Evolutionary conservation across 2,888 invertebrate species (phyloP), one percentile per base, ranked within the genome.

Genomic region (Portevinia maculata): DNA sequence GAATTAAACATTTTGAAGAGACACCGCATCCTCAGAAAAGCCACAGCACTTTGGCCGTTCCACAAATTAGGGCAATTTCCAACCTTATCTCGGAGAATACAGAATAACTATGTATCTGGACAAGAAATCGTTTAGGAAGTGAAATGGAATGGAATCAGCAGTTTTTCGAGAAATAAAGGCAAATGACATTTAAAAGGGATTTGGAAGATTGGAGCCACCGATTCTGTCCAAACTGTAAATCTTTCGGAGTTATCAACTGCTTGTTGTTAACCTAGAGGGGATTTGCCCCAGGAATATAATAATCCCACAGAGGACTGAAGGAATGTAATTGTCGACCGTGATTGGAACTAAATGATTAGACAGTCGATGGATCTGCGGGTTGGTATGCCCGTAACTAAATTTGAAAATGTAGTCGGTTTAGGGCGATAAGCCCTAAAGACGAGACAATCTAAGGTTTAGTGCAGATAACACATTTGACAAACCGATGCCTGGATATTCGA

Each of bases 171-270:
- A 52, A 67, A 62, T 55, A 69, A 79, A 75, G 46, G 28, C 57
- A 44, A 79, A 74, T 55, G 74, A 50, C 69, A 75, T 74, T 79
- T 79, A 75, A 74, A 62, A 64, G 67, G 79, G 79, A 79, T 79
- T 79, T 79, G 52, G 32, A 19, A 70, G 76, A 81, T 76, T 65
- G 64, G 34, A 81, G 70, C 21, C 19, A 76, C 75, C 76, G 81
- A 70, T 75, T 59, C 32, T 41, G 17, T 28, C 67, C 50, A 28
- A 60, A 65, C 60, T 46, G 79, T 48, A 73, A 79, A 67, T 73
- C 79, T 48, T 57, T 57, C 11, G 50, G 57, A 62, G 79, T 48
- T 69, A 79, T 69, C 74, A 74, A 76, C 70, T 62, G 53, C 30
- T 71, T 57, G 64, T 64, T 64, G 62, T 64, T 60, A 71, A 67